Base-by-base conservation (phyloP, 2,113 vertebrate genomes). In the Microtus richardsoni region DNA sequence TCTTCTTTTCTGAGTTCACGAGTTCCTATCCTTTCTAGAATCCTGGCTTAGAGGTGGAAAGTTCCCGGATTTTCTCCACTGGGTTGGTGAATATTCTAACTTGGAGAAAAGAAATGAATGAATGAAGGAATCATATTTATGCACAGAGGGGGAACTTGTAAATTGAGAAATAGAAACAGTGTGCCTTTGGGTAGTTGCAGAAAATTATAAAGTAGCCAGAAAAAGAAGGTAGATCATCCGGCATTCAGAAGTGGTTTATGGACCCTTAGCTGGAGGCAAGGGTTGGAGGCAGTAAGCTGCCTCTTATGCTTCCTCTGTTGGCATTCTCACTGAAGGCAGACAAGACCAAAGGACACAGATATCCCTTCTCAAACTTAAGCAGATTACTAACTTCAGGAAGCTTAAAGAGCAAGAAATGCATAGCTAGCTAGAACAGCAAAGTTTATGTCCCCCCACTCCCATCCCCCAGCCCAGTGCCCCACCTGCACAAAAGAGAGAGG, bases 401-500 rank as follows among this genome's bases (percentile, higher is more conserved):
- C 47, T 47, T 74, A 47, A 54, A 11, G 16, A 71, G 58, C 5
- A 0, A 41, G 22, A 13, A 49, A 39, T 2, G 4, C 22, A 2
- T 2, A 68, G 1, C 54, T 2, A 83, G 39, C n/a, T 84, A 84
- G 1, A 47, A 33, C 26, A 13, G 0, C 60, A 2, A 12, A 7
- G 36, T 58, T 74, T 17, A 3, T 0, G 24, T 36, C 13, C 7
- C 13, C 24, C 10, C 17, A 17, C 19, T 64, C 14, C 39, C 14
- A 64, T 4, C 4, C 62, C 39, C 41, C 16, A 7, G 0, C 0
- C 10, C 6, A 21, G 22, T 3, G 19, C 30, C 6, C 30, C 24
- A 0, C 7, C 5, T 0, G 26, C 21, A 19, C 30, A 3, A 16
- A 39, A 5, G 36, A 26, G 6, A 0, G 77, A 58, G 8, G 47